phyloP scores from a whole-genome alignment of 2,888 invertebrate genomes.

The Ectemnius cavifrons region DNA sequence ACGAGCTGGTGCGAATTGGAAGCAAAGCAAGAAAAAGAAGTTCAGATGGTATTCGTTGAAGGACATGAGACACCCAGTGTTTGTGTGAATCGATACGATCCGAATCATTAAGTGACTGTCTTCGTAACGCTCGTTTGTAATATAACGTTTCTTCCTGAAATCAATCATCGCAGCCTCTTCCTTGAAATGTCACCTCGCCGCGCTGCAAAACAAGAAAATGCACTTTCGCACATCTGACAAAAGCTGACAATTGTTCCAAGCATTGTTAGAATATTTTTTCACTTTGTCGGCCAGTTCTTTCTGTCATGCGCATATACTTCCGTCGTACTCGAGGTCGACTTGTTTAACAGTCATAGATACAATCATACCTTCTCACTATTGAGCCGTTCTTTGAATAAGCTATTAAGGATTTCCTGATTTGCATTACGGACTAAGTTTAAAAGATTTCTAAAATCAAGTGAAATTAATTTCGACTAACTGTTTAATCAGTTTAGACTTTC shows the following conservation, averaged over 20 bases:
- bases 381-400: background rate
- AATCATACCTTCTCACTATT: constrained; percentile 46
- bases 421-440: background rate
- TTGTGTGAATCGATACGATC: constrained; percentile 44
- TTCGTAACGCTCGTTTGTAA: constrained; percentile 37
- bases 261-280: background rate
- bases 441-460: background rate
- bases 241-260: background rate
- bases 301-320: background rate
- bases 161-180: constrained; percentile 28
- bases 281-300: constrained; percentile 4
- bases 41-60: constrained; percentile 41
- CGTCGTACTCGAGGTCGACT: background rate
- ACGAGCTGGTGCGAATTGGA: constrained; percentile 14
- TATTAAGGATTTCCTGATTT: background rate
- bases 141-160: constrained; percentile 38
- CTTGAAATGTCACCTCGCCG: constrained; percentile 10
- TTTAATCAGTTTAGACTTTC: background rate
- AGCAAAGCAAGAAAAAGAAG: constrained; percentile 29
- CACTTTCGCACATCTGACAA: background rate
- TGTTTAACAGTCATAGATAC: background rate
- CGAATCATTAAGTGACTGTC: constrained; percentile 31
- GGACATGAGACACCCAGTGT: constrained; percentile 52
- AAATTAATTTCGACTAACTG: too few species aligned
- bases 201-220: constrained; percentile 11